Conservation (phyloP, 2,888 invertebrate species). For the Andrena bicolor region DNA sequence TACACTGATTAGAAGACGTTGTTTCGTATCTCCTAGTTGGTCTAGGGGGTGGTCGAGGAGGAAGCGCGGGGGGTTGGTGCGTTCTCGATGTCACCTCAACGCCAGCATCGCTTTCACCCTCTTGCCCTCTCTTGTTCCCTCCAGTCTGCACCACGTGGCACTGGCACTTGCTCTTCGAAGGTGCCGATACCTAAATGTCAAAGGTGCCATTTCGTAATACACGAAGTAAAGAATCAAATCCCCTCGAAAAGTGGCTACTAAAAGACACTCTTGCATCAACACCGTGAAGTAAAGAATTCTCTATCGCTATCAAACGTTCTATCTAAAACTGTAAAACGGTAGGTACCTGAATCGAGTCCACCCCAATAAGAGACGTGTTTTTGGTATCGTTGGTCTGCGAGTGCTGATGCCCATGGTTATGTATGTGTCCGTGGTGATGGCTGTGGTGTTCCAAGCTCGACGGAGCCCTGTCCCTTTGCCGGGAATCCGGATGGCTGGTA, state of each 20-base stretch:
- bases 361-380: slow-evolving; percentile 76
- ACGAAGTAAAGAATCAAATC: too few relatives aligned
- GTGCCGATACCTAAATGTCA: slow-evolving; percentile 64
- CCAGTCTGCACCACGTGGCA: slow-evolving; percentile 80
- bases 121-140: slow-evolving; percentile 75
- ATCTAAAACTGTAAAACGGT: neutral
- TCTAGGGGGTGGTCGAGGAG: slow-evolving; percentile 83
- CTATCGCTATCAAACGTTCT: too few relatives aligned
- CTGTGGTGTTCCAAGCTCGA: slow-evolving; percentile 69
- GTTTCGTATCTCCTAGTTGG: slow-evolving; percentile 81
- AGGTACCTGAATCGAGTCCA: slow-evolving; percentile 80
- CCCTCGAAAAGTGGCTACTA: too few relatives aligned
- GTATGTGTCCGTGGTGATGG: slow-evolving; percentile 72
- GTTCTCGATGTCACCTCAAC: slow-evolving; percentile 79
- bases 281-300: too few relatives aligned
- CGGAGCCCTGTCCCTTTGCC: slow-evolving; percentile 71
- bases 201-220: neutral
- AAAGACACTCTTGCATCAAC: too few relatives aligned
- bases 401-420: slow-evolving; percentile 70
- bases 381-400: slow-evolving; percentile 74
- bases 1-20: slow-evolving; percentile 78
- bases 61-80: slow-evolving; percentile 83
- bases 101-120: slow-evolving; percentile 78
- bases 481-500: slow-evolving; percentile 67
- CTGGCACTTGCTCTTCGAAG: slow-evolving; percentile 79